Conservation (phyloP, 2,113 vertebrate species). For the Delphinapterus leucas region DNA sequence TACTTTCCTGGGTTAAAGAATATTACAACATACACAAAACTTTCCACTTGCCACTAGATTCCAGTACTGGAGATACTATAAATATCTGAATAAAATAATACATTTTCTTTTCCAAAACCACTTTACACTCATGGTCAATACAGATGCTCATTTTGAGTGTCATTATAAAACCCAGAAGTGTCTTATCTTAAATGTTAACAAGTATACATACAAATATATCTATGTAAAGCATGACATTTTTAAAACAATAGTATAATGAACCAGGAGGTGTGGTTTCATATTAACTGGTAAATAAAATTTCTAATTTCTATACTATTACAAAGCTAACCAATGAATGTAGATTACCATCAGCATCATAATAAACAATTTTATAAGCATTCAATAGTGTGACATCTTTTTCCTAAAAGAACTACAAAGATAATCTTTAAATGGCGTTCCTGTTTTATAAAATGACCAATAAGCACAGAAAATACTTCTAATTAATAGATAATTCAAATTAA, state of each 20-base stretch:
- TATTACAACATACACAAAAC: neutral
- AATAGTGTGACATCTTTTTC: neutral
- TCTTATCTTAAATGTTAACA: neutral
- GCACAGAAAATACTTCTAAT: neutral
- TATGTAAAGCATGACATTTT: neutral
- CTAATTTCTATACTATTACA: neutral
- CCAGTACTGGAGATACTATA: neutral
- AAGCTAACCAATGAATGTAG: neutral
- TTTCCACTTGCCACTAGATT: neutral
- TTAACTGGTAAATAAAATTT: neutral
- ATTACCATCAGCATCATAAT: neutral
- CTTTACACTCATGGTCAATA: neutral
- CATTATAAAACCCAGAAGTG: neutral
- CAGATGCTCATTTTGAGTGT: neutral
- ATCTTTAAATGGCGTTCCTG: neutral
- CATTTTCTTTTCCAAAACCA: neutral
- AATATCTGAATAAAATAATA: neutral
- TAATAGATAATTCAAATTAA: neutral
- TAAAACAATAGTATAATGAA: neutral
- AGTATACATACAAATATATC: neutral
- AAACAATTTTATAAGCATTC: neutral
- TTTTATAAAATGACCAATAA: neutral
- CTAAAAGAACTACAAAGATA: neutral
- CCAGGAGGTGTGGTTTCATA: neutral
- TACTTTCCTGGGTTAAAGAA: neutral